Conservation (phyloP, 2,888 invertebrate genomes). For the Dicyrtoma fusca region DNA sequence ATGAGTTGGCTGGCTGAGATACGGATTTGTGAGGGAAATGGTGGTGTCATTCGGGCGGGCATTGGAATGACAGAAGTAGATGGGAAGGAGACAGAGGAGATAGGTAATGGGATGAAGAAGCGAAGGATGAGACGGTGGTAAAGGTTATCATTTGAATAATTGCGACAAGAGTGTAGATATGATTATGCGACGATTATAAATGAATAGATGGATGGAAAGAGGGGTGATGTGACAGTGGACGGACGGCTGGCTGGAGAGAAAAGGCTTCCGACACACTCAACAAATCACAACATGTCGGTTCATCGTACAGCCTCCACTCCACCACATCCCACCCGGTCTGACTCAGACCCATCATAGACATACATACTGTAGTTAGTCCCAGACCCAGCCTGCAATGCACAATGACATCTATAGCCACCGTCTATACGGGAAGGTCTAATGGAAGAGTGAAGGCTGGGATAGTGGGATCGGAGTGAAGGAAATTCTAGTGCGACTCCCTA, state of each 20-base stretch:
- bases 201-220: conserved; percentile 23
- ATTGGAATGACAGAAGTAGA: conserved; percentile 6
- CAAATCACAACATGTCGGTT: conserved; percentile 35
- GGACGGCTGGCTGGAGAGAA: conserved; percentile 28
- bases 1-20: too few species aligned
- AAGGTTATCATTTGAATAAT: conserved; percentile 19
- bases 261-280: conserved; percentile 24
- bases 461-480: conserved; percentile 30
- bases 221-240: conserved; percentile 34
- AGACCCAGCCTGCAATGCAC: too few species aligned
- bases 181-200: conserved; percentile 24
- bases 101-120: background rate
- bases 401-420: too few species aligned
- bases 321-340: background rate
- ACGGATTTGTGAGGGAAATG: too few species aligned
- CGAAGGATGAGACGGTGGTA: background rate
- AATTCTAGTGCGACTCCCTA: conserved; percentile 43
- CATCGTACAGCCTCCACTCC: background rate
- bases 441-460: conserved; percentile 1
- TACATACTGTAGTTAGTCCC: background rate
- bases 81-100: background rate
- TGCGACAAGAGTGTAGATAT: conserved; percentile 24
- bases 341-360: background rate
- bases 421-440: too few species aligned
- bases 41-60: too few species aligned